Base-by-base conservation (phyloP, 53 echinoderm and acorn worm genomes). In the Arbacia lixula region DNA sequence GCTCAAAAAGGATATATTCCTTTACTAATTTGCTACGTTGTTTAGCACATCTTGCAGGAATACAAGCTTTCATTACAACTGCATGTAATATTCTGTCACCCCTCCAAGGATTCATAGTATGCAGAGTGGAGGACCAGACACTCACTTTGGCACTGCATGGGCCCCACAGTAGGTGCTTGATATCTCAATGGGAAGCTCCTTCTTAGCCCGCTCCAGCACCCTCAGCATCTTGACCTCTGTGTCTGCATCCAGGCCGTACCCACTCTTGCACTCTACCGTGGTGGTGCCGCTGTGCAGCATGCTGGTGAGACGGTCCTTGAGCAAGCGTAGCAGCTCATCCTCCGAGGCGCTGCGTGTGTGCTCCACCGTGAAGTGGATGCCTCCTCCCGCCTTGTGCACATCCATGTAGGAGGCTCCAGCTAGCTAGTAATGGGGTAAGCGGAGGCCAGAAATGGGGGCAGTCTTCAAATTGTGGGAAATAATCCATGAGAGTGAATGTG, bases 391-490 rank as follows among this genome's bases (percentile, higher is more conserved):
- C 65, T 92, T 84, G 58, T 98, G 98, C 36, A 98, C 92, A 12
- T 98, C 98, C 90, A 94, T 94, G 81, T 98, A 98, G 17, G 92
- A 78, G 12, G 98, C 98, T 55, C 98, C 98, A 35, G 94, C 98
- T 54, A 98, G 84, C 98, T 98, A 35, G 1, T 41, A 42, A 2
- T 38, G 35, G 5, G 21, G 12, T 22, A 39, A 63, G 32, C 3
- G 1, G 26, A 3, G 6, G 14, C 20, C n/a, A n/a, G n/a, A n/a
- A n/a, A n/a, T n/a, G n/a, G n/a, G n/a, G n/a, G n/a, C n/a, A n/a
- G n/a, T n/a, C n/a, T n/a, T n/a, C n/a, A n/a, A n/a, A n/a, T n/a
- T n/a, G n/a, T n/a, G n/a, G n/a, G n/a, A n/a, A n/a, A n/a, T n/a
- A n/a, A n/a, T n/a, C n/a, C n/a, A n/a, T n/a, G n/a, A n/a, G n/a